These are phyloP conservation scores for Piscicola geometra DNA, from an alignment of 2,888 invertebrate genomes.

Conservation along the genomic window DNA sequence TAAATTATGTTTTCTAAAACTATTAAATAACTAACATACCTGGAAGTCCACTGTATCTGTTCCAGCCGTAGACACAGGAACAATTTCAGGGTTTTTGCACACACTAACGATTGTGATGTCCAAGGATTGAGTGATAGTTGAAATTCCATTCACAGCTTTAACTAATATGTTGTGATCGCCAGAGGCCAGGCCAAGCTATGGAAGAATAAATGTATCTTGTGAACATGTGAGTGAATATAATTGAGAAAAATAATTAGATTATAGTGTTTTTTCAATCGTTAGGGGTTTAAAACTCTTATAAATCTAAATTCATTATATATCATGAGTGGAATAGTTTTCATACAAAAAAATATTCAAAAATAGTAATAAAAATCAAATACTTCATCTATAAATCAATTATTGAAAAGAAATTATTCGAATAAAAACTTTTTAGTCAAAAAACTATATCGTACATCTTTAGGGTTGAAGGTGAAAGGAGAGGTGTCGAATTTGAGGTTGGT, in stretches of 20 bases:
- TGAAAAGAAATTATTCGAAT: too few relatives aligned
- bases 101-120: not conserved
- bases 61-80: not conserved
- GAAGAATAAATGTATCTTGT: too few relatives aligned
- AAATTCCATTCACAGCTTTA: conserved; percentile 21
- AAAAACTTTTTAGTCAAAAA: too few relatives aligned
- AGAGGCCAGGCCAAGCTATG: conserved; percentile 16
- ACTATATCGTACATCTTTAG: conserved; percentile 1
- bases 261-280: too few relatives aligned
- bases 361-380: not conserved
- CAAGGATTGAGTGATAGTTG: not conserved
- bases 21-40: not conserved
- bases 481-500: not conserved
- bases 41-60: conserved; percentile 18
- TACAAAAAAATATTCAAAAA: not conserved
- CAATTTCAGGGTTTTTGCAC: not conserved
- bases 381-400: not conserved
- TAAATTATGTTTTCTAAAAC: not conserved
- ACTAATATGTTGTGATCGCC: conserved; percentile 17
- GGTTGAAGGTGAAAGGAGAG: not conserved
- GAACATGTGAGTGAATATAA: too few relatives aligned
- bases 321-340: not conserved
- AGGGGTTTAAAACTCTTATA: too few relatives aligned
- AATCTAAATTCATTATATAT: too few relatives aligned
- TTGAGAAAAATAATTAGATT: too few relatives aligned